Evolutionary conservation across 2,113 vertebrate species (phyloP), one percentile per base, ranked within the genome.

Genomic region (Anguilla rostrata): DNA sequence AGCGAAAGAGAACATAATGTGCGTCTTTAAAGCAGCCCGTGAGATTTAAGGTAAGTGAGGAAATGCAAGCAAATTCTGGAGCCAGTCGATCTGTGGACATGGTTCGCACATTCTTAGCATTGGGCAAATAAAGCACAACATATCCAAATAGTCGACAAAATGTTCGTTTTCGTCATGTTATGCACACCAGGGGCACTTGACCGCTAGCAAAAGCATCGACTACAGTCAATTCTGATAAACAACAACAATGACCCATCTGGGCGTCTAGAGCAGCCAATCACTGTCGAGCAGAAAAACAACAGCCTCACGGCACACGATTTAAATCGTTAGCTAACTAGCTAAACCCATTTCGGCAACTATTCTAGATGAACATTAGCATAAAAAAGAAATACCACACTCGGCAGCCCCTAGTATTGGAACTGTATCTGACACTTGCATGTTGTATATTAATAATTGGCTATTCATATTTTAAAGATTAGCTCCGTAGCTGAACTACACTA

Each of bases 231-330:
- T 34, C 81, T 82, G n/a, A 53, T 53, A 82, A 82, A 82, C 81
- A 82, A 82, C 82, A 83, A 83, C 83, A 84, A 40, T n/a, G 18
- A 39, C 57, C 53, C 57, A 84, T 63, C 56, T 40, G 83, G 57
- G 57, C 29, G 57, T 22, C 16, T 26, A 2, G 34, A 84, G 57
- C 83, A 82, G 83, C 83, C 83, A 84, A 84, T 84, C 83, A 84
- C 29, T 12, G 39, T 20, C 83, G 57, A 39, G 83, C 29, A 63
- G 39, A 63, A 39, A n/a, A 34, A 84, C 83, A 63, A 29, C 83
- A 63, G 83, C 83, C 83, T 66, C 57, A 40, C 83, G 83, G 29
- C 83, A 84, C 83, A 84, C 53, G 34, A 82, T 82, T 82, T 82
- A 82, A 82, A 82, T 29, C 40, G 34, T 80, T 34, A 34, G n/a